Base-by-base conservation (phyloP, 2,113 vertebrate genomes). In the Melanostigma gelatinosum region DNA sequence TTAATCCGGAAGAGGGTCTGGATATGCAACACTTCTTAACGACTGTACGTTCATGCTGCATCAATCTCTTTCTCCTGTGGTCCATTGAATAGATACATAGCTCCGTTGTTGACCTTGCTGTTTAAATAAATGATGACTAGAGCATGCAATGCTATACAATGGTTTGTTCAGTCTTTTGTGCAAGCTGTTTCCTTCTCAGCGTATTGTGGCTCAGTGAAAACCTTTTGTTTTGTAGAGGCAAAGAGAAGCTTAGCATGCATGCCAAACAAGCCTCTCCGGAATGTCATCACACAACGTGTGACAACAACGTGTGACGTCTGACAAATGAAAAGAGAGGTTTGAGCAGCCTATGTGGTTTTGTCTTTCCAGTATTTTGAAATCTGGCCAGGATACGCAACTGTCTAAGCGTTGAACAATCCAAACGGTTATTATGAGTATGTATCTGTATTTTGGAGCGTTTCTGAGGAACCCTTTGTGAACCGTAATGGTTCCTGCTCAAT, bases 141-240 rank as follows among this genome's bases (percentile, higher is more conserved):
- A 38, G 57, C 1, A 3, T 54, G 36, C 44, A 29, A 22, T 63
- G 42, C 29, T 29, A 20, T 6, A 71, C 70, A 86, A 79, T 72
- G 64, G 27, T 60, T 74, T 73, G 11, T 40, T 67, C 29, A 74
- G 38, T 42, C 72, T 80, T 79, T 77, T 79, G 71, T 77, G 24
- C 63, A 57, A 72, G 52, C 84, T 67, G 82, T 76, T 84, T 89
- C 78, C 57, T 83, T 89, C 72, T 82, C 44, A 72, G 20, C 1
- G 4, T 65, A 52, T 80, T 81, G 77, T 54, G 10, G 34, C 29
- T 70, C 34, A 48, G 60, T 84, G 50, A 86, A 76, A 2, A 18
- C 27, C 71, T 77, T 86, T 88, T 89, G 85, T 75, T 77, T 84
- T 80, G 57, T 50, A 54, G 67, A 80, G 44, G 58, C 55, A 73